Evolutionary conservation across 2,797 vertebrate species (phyloP), one percentile per base, ranked within the genome.

Genomic region (Macropus fuliginosus): DNA sequence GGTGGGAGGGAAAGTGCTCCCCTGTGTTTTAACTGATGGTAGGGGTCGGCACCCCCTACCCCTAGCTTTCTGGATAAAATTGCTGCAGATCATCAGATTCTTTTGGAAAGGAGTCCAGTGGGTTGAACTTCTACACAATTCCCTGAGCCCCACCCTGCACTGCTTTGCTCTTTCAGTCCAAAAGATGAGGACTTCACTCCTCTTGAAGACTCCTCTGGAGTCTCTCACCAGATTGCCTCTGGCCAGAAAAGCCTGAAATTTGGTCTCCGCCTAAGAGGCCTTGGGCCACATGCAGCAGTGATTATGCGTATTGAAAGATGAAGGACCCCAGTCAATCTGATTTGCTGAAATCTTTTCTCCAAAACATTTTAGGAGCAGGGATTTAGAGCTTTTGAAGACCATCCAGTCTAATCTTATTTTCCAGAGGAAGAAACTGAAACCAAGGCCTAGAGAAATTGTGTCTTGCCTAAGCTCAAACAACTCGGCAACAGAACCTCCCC

Each of bases 181-280:
- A 57, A 57, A 90, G 34, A 55, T 94, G 93, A 93, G 91, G 92
- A 92, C 54, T 59, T 93, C 91, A 56, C 21, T 40, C 46, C 8
- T 31, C 6, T 52, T 52, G 52, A 52, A 52, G 52, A 52, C 52
- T 52, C 6, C 52, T 52, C 52, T 0, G 12, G 50, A 46, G 59
- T 2, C 56, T 54, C 62, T 59, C 92, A n/a, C 54, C 55, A 57
- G 54, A 3, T 8, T 0, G 34, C 52, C 59, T 91, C 55, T 56
- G 52, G 50, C 31, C 31, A 94, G 87, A 52, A 54, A 91, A n/a
- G 18, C 34, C 28, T 55, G 46, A 55, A 24, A 21, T 52, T 27
- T 94, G 90, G 91, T 55, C 27, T 94, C 55, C 90, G 91, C 59
- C 54, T 9, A 27, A 34, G 54, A 1, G 18, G 16, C 34, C 8